A percentile compares a stretch with the other conserved stretches of the same genome.
Evolutionary conservation across 2,113 vertebrate genomes (phyloP).

Genomic region (Meriones unguiculatus): DNA sequence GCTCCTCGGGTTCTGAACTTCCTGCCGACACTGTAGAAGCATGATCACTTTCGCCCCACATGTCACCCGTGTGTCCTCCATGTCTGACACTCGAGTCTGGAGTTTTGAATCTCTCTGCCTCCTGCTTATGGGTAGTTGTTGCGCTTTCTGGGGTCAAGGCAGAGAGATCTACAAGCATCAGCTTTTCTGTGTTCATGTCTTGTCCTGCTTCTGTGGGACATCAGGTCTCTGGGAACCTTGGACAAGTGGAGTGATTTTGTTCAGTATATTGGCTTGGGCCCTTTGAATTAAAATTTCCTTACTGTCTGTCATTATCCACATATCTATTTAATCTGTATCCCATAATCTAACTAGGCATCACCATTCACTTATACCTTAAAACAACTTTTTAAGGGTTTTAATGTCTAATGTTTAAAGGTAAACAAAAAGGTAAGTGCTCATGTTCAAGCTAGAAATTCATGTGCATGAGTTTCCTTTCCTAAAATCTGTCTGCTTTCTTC

Average conservation of each 20-base stretch:
- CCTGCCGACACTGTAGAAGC: too few species aligned
- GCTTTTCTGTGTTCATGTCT: background rate
- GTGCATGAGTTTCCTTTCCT: background rate
- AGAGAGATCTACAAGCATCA: background rate
- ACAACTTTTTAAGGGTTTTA: background rate
- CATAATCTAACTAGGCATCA: background rate
- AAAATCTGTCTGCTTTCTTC: background rate
- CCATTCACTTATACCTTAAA: background rate
- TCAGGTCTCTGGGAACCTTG: background rate
- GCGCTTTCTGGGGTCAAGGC: background rate
- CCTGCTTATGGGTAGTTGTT: background rate
- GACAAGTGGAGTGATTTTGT: background rate
- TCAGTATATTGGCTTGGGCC: background rate
- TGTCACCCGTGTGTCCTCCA: background rate
- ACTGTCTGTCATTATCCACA: background rate
- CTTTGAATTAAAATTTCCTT: background rate
- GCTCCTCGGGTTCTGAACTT: background rate
- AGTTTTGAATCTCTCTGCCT: background rate
- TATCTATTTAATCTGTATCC: background rate
- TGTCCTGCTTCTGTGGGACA: background rate
- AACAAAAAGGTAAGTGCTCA: background rate
- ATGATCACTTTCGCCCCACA: background rate
- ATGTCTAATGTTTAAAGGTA: background rate
- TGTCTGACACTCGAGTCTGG: background rate
- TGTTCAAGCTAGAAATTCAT: background rate